A percentile compares a stretch with the other conserved stretches of the same genome.
phyloP scores from a whole-genome alignment of 2,888 invertebrate genomes.

The Coenonympha glycerion region DNA sequence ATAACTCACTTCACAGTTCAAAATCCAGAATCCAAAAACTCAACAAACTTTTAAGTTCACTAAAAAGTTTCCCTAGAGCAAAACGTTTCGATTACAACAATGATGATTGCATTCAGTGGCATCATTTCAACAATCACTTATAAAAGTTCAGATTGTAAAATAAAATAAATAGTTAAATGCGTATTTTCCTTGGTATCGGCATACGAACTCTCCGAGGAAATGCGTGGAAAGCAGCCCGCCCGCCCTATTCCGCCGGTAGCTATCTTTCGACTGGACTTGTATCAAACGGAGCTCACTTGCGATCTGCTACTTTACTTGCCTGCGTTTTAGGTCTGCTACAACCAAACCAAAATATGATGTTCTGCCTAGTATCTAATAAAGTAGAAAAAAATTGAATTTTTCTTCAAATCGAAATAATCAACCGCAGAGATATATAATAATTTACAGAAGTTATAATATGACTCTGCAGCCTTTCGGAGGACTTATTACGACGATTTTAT shows the following conservation, averaged over 20 bases:
- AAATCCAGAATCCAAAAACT: background rate
- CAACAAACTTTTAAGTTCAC: constrained; percentile 1
- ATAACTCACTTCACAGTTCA: background rate
- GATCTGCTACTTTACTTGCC: background rate
- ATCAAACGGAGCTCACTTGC: background rate
- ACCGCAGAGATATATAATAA: too few relatives aligned
- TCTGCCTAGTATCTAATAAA: too few relatives aligned
- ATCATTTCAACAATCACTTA: background rate
- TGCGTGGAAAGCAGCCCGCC: constrained; percentile 12
- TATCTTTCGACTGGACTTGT: constrained; percentile 28
- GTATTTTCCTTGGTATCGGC: constrained; percentile 3
- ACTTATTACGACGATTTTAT: too few relatives aligned
- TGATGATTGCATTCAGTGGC: background rate
- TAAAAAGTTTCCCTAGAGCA: background rate
- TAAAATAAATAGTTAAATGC: background rate
- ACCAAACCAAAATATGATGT: too few relatives aligned
- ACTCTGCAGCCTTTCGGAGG: too few relatives aligned
- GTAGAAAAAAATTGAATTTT: too few relatives aligned
- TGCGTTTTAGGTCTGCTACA: background rate
- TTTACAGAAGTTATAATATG: too few relatives aligned
- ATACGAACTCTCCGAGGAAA: constrained; percentile 4
- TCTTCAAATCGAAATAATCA: too few relatives aligned
- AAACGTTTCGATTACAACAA: background rate
- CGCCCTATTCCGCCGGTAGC: constrained; percentile 26
- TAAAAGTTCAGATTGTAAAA: background rate